Evolutionary conservation across 2,888 invertebrate species (phyloP), one percentile per base, ranked within the genome.

Genomic region (Caenorhabditis angaria): DNA sequence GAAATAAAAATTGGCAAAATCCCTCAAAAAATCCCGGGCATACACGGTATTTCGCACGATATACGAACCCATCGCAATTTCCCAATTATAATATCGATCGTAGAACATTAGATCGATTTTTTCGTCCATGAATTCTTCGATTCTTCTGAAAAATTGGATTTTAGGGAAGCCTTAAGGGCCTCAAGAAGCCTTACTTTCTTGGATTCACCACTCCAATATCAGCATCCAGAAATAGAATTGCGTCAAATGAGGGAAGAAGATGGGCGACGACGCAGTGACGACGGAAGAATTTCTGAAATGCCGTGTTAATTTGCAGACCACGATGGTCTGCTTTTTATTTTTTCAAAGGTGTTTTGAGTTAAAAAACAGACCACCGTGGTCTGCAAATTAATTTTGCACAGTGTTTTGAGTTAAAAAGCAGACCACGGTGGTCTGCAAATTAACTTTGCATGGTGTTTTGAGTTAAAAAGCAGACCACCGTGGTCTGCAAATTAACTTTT

Each of bases 181-280:
- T 8, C 2, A 20, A 51, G 5, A 8, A 25, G 51, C 10, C n/a
- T 8, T 28, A 66, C 66, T 57, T 29, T 54, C 57, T 65, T 1
- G 70, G 70, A 55, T 70, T 70, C 4, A 70, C 75, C 4, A 78
- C 78, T 29, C 74, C 78, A 25, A 71, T 71, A 54, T 78, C 78
- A 8, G 66, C 72, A 25, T 78, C 78, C 3, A 78, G 25, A 28
- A 78, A 78, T 1, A 78, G 27, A 10, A 73, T 20, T 18, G 63
- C 59, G 27, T 78, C 75, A 25, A 57, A 70, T 1, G 50, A 41
- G 0, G 63, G 53, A 20, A 78, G 60, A 24, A 72, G 47, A 0
- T 51, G 0, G 4, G 66, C 35, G 10, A 76, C 75, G 1, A 73
- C 66, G 28, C 78, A 78, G 29, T 78, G 78, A 1, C 78, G 67